Evolutionary conservation across 2,888 invertebrate genomes (phyloP), one percentile per base, ranked within the genome.

Genomic region (Caenorhabditis uteleia): DNA sequence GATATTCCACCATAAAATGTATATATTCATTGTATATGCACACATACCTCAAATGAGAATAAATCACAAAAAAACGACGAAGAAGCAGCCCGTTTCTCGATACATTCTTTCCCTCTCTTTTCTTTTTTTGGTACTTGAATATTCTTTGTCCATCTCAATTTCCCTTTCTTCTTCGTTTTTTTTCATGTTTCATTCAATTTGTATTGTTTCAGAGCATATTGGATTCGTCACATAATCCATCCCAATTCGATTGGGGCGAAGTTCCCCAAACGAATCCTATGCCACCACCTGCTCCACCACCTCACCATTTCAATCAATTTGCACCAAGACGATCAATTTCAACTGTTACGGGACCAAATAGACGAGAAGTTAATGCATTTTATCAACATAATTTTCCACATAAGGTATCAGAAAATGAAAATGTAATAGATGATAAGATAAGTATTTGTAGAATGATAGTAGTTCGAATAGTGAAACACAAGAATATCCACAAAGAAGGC

Each of bases 321-420:
- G 46, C 62, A 29, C 67, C 61, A 14, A 34, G 70, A 49, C 36
- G 70, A 27, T 68, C 67, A 2, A 68, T 68, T 23, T 70, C 70
- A 10, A 70, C 70, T 3, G 59, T 66, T 23, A 60, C 59, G n/a
- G 50, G 51, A 1, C 70, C 67, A 5, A 57, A 40, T 48, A 38
- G 55, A 23, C 53, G 68, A 21, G 55, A 68, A 36, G 51, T 68
- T 16, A 47, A 59, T 36, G 47, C 49, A 3, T 68, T 64, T 46
- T 68, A 68, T 62, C 68, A 60, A 40, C 34, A 58, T 26, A 49
- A 58, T 25, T 65, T 65, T 40, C 54, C 43, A 25, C 39, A 54
- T n/a, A 64, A 64, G 36, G 64, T 64, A 16, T 2, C 10, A 51
- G 18, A 29, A 33, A 23, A 43, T 26, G 6, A 26, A 25, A n/a